These are phyloP conservation scores for Aldabrachelys gigantea DNA, from an alignment of 2,113 vertebrate species.

Conservation along the genomic window DNA sequence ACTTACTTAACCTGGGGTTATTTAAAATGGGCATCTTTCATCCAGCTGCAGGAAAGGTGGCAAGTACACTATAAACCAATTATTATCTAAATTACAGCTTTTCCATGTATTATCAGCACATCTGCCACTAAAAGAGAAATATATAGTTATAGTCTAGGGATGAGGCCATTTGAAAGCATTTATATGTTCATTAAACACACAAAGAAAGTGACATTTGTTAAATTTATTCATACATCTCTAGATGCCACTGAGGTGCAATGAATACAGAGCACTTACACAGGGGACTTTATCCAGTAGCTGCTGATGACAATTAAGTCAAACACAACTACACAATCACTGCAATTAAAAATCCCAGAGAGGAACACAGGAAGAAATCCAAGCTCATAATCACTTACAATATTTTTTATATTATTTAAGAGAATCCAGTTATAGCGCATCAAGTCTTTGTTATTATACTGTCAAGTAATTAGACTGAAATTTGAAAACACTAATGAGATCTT, in stretches of 20 bases:
- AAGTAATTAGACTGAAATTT: slow-evolving; percentile 62
- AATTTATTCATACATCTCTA: not conserved
- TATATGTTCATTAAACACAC: slow-evolving; percentile 1
- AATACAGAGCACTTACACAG: not conserved
- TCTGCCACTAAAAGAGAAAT: not conserved
- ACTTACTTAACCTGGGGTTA: not conserved
- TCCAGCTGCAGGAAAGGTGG: not conserved
- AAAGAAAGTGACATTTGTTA: slow-evolving; percentile 30
- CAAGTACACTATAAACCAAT: not conserved
- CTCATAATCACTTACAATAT: slow-evolving; percentile 26
- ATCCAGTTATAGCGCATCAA: slow-evolving; percentile 34
- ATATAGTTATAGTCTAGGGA: not conserved
- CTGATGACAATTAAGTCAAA: slow-evolving; percentile 61
- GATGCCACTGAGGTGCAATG: not conserved
- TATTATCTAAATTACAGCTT: slow-evolving; percentile 17
- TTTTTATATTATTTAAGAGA: slow-evolving; percentile 64
- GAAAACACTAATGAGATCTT: slow-evolving; percentile 57
- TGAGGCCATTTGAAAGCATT: slow-evolving; percentile 26
- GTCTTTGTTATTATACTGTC: slow-evolving; percentile 53
- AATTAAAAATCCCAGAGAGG: slow-evolving; percentile 65
- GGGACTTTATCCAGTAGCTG: slow-evolving; percentile 18
- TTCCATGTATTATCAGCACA: not conserved
- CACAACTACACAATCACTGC: slow-evolving; percentile 26
- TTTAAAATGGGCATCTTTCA: not conserved
- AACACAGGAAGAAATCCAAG: slow-evolving; percentile 42